A percentile compares a stretch with the other conserved stretches of the same genome.
phyloP scores from a whole-genome alignment of 92 coral and sea anemone genomes.

The Galaxea fascicularis region DNA sequence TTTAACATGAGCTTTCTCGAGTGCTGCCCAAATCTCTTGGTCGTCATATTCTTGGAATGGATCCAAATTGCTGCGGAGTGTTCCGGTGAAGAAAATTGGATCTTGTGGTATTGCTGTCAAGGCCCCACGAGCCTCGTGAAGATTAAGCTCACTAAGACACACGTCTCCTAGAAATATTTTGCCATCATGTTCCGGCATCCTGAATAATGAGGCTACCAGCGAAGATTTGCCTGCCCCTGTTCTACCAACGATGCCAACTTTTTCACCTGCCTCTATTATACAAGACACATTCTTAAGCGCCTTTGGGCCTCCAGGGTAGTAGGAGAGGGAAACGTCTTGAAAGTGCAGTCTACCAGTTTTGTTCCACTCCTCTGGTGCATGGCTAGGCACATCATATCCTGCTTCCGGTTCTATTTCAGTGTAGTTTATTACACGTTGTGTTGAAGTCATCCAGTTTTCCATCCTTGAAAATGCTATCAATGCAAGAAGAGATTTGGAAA shows the following conservation, averaged over 20 bases:
- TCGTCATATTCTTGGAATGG: slow-evolving; percentile 9
- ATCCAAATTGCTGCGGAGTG: slow-evolving; percentile 7
- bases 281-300: slow-evolving; percentile 6
- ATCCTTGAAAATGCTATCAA: slow-evolving; percentile 8
- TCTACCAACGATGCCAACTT: slow-evolving; percentile 25
- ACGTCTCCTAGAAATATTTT: not conserved
- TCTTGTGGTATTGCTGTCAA: slow-evolving; percentile 21
- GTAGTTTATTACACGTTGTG: slow-evolving; percentile 16
- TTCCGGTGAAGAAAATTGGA: slow-evolving; percentile 9
- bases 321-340: slow-evolving; percentile 5
- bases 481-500: slow-evolving; percentile 1
- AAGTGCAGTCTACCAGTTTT: slow-evolving; percentile 1
- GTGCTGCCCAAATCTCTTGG: slow-evolving; percentile 16
- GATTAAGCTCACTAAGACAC: not conserved
- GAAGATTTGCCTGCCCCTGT: slow-evolving; percentile 30
- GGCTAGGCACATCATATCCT: slow-evolving; percentile 29
- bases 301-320: slow-evolving; percentile 10
- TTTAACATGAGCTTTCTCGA: slow-evolving; percentile 21
- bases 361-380: slow-evolving; percentile 17
- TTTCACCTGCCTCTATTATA: not conserved
- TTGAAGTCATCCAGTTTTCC: slow-evolving; percentile 36
- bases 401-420: slow-evolving; percentile 28
- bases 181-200: slow-evolving; percentile 15
- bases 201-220: slow-evolving; percentile 2
- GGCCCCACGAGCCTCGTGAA: not conserved